Percentiles rank a stretch among this genome's conserved stretches.
Conservation (phyloP, 2,888 invertebrate species). For the Drosophila conformis region DNA sequence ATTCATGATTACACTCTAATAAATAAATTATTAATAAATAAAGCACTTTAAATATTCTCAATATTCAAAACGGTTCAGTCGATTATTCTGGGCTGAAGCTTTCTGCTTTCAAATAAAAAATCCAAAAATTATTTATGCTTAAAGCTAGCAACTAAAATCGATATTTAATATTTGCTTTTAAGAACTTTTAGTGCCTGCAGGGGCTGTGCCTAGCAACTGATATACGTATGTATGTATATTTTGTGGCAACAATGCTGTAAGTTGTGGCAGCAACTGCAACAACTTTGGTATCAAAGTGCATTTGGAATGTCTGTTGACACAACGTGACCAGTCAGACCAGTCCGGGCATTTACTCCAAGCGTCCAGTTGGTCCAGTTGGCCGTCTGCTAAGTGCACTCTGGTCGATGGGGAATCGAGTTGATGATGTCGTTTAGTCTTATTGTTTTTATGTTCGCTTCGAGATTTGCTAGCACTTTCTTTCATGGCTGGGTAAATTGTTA, state of each 20-base stretch:
- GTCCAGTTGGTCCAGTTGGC: constrained; percentile 15
- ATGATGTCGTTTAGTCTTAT: constrained; percentile 24
- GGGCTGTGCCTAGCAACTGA: constrained; percentile 2
- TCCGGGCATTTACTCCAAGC: constrained; percentile 48
- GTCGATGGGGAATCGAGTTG: constrained; percentile 16
- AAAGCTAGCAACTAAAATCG: not conserved
- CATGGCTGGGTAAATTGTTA: constrained; percentile 59
- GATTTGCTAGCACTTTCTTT: constrained; percentile 45
- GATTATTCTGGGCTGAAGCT: not conserved
- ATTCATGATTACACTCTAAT: not conserved
- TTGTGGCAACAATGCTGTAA: constrained; percentile 16
- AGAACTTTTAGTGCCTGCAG: not conserved
- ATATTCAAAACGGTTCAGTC: not conserved
- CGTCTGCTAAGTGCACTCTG: constrained; percentile 45
- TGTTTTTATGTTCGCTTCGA: constrained; percentile 13
- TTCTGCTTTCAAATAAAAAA: not conserved
- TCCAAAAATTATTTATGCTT: not conserved
- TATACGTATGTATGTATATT: not conserved
- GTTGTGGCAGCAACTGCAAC: constrained; percentile 58
- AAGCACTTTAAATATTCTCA: not conserved
- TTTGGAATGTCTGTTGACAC: constrained; percentile 71
- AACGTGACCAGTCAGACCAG: constrained; percentile 67
- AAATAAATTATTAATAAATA: not conserved
- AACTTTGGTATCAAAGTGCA: constrained; percentile 66
- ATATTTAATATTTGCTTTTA: not conserved